Evolutionary conservation across 1,140 invertebrate genomes (phyloP), one percentile per base, ranked within the genome.

Genomic region (Delia radicum): DNA sequence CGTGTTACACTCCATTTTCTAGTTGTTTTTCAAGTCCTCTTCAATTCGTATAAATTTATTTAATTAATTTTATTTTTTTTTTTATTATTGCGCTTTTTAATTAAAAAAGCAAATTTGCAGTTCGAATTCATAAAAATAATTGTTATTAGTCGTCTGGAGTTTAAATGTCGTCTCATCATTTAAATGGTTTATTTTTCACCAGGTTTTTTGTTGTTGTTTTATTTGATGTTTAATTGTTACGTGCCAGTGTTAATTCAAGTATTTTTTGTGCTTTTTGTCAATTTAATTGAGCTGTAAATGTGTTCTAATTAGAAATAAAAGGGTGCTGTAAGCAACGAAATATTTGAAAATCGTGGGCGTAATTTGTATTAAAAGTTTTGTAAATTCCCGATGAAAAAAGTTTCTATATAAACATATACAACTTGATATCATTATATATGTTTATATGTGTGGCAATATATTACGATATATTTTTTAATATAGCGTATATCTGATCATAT

Each of bases 51-150:
- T 55, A 55, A 55, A 55, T 55, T 55, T 55, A n/a, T n/a, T 55
- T 55, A 55, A 55, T 55, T 55, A 55, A 55, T 21, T 55, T 55
- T 21, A 55, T 21, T 55, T 37, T 37, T 7, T 37, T 37, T 3
- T 55, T 55, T 55, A 55, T 55, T 55, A 55, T 55, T 55, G 48
- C n/a, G 48, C 48, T 55, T 55, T 55, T 55, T 55, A 55, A 55
- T 55, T 55, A 55, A 55, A 55, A 48, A 8, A 2, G n/a, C 48
- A 21, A 21, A 21, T 24, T 55, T 55, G n/a, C 18, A 18, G 18
- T 55, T 18, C 5, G n/a, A 55, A 18, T 55, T 55, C 48, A 55
- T 21, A 55, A 55, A 21, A 55, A 55, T 55, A 55, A 55, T 55
- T 55, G 48, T 55, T 55, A 8, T 18, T 55, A 21, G n/a, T 18